Percentiles rank a stretch among this genome's conserved stretches.
Conservation (phyloP, 2,113 vertebrate genomes). For the Corvus moneduloides region DNA sequence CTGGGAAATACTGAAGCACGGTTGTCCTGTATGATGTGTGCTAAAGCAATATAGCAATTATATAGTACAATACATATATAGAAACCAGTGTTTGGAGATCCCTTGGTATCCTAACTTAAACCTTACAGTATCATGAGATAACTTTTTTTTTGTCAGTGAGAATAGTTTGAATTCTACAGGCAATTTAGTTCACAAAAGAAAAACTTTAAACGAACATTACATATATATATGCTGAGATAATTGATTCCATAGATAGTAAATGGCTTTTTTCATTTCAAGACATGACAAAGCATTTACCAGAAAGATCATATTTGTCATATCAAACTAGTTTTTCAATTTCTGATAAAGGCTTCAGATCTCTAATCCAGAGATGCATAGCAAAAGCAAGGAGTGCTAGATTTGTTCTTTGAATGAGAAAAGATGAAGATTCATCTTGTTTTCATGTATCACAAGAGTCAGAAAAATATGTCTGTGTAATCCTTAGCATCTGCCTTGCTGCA, state of each 20-base stretch:
- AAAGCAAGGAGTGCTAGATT: background rate
- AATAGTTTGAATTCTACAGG: background rate
- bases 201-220: background rate
- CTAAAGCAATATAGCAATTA: background rate
- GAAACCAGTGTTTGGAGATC: background rate
- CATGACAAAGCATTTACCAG: background rate
- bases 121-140: background rate
- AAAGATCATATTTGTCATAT: background rate
- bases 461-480: background rate
- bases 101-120: background rate
- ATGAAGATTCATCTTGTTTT: background rate
- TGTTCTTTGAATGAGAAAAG: background rate
- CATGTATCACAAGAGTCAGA: background rate
- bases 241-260: slow-evolving; percentile 5
- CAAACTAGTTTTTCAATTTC: background rate
- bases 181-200: background rate
- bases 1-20: background rate
- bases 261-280: slow-evolving; percentile 10
- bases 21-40: background rate
- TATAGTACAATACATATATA: rapidly evolving
- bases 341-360: background rate
- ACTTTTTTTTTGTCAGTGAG: background rate
- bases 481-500: background rate
- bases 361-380: background rate
- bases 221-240: background rate